phyloP scores from a whole-genome alignment of 2,888 invertebrate species.

The Thyatira batis region DNA sequence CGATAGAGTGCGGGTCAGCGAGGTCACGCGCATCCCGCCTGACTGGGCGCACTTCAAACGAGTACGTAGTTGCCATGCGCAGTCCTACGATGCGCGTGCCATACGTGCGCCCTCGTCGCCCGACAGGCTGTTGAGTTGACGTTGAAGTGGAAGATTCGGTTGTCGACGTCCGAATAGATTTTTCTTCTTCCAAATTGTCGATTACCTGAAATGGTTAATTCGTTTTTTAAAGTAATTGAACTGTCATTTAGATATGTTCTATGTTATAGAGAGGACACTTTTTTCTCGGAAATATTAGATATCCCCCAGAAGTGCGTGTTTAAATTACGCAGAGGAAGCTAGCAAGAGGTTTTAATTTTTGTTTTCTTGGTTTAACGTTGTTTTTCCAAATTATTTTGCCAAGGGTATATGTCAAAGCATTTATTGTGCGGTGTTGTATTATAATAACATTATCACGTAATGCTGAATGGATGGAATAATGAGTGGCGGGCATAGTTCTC shows the following conservation, averaged over 20 bases:
- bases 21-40: conserved; percentile 77
- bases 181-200: conserved; percentile 63
- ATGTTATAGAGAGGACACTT: too few species aligned
- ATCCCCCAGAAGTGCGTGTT: too few species aligned
- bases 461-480: conserved; percentile 31
- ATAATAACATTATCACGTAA: conserved; percentile 35
- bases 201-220: conserved; percentile 54
- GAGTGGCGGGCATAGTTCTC: conserved; percentile 39
- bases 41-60: conserved; percentile 87
- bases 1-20: conserved; percentile 79
- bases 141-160: conserved; percentile 36
- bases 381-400: too few species aligned
- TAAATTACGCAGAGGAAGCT: too few species aligned
- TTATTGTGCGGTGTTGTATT: not conserved
- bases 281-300: too few species aligned
- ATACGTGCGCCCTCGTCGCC: conserved; percentile 68
- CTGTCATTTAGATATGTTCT: too few species aligned
- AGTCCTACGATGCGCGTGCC: conserved; percentile 85
- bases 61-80: conserved; percentile 91
- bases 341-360: too few species aligned
- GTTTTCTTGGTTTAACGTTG: too few species aligned
- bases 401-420: not conserved
- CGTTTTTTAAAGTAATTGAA: too few species aligned
- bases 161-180: conserved; percentile 29
- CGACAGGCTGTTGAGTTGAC: conserved; percentile 30